Evolutionary conservation across 2,113 vertebrate genomes (phyloP).

Genomic region (Vimba vimba): DNA sequence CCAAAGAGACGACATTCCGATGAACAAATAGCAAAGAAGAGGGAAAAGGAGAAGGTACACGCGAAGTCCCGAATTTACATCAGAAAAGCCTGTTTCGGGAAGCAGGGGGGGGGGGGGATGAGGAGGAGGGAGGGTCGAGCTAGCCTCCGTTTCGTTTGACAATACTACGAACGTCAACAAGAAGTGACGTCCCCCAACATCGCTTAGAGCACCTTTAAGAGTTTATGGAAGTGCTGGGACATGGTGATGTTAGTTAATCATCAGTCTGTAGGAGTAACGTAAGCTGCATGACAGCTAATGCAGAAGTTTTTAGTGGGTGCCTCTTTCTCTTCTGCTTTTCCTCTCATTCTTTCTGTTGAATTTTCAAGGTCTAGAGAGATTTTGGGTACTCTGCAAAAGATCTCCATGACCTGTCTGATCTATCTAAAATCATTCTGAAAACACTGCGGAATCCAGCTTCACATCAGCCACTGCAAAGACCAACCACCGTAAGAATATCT

Average conservation of each 20-base stretch:
- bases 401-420: neutral
- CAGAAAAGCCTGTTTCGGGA: too few relatives aligned
- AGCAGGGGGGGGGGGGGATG: too few relatives aligned
- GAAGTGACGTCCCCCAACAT: too few relatives aligned
- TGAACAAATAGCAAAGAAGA: too few relatives aligned
- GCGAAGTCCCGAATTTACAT: too few relatives aligned
- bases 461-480: neutral
- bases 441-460: neutral
- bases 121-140: too few relatives aligned
- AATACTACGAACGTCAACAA: too few relatives aligned
- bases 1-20: too few relatives aligned
- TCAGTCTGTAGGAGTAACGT: neutral
- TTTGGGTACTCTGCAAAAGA: neutral
- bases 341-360: neutral
- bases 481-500: neutral
- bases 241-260: neutral
- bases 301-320: neutral
- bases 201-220: neutral
- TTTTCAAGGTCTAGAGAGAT: constrained; percentile 11
- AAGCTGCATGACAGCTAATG: constrained; percentile 7
- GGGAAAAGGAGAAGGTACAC: too few relatives aligned
- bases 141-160: too few relatives aligned
- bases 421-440: neutral
- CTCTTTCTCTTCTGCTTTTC: neutral
- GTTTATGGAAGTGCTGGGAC: neutral